A percentile compares a stretch with the other conserved stretches of the same genome.
Evolutionary conservation across 53 echinoderm and acorn worm genomes (phyloP).

Genomic region (Patiria pectinifera): DNA sequence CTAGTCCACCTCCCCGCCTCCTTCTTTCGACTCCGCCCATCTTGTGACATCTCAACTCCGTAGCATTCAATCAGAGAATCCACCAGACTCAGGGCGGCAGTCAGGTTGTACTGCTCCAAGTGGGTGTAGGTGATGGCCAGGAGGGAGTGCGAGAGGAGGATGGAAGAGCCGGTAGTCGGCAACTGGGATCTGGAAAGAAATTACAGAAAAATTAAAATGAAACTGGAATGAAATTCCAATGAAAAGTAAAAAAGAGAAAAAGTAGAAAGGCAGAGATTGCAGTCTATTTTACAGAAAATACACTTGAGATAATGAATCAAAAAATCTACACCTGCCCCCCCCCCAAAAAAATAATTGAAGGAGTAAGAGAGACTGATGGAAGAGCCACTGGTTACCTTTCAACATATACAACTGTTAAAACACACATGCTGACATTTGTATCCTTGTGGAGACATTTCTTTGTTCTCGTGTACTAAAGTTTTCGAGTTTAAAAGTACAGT

Average conservation of each 20-base stretch:
- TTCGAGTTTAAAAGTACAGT: too few relatives aligned
- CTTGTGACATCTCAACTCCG: slow-evolving; percentile 35
- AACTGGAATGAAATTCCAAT: background rate
- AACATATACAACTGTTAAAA: too few relatives aligned
- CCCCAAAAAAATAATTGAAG: too few relatives aligned
- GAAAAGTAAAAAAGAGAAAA: background rate
- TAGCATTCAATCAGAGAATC: slow-evolving; percentile 75
- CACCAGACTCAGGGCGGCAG: slow-evolving; percentile 63
- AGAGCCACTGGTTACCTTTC: too few relatives aligned
- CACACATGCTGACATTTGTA: too few relatives aligned
- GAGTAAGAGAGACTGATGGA: too few relatives aligned
- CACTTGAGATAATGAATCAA: too few relatives aligned
- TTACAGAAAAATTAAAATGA: background rate
- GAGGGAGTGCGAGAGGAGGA: slow-evolving; percentile 65
- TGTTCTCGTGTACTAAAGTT: too few relatives aligned
- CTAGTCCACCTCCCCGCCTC: slow-evolving; percentile 10
- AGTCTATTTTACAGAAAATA: too few relatives aligned
- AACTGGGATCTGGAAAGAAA: slow-evolving; percentile 29
- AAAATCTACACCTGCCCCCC: too few relatives aligned
- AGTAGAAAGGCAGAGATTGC: too few relatives aligned
- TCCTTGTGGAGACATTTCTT: too few relatives aligned
- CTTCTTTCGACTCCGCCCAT: slow-evolving; percentile 28
- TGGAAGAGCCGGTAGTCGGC: slow-evolving; percentile 38
- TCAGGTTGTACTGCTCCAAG: slow-evolving; percentile 69
- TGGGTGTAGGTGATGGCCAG: slow-evolving; percentile 81